Evolutionary conservation across 2,888 invertebrate species (phyloP), one percentile per base, ranked within the genome.

Genomic region (Smittia sp.): DNA sequence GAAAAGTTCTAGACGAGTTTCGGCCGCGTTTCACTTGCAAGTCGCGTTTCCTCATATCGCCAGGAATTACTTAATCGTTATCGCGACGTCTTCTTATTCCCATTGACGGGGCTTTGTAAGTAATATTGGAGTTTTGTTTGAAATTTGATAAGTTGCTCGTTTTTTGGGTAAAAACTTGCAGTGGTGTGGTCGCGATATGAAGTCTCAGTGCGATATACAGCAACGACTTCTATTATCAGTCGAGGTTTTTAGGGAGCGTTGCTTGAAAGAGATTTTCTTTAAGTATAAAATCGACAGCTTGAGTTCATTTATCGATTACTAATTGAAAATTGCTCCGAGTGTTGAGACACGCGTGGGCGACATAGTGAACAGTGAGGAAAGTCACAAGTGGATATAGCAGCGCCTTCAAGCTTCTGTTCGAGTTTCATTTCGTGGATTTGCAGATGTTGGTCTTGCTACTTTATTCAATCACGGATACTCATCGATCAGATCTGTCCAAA

Each of bases 401-500:
- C 6, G 58, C 9, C 11, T 62, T 20, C n/a, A 15, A 24, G 3
- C 6, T 62, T 20, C n/a, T 58, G 32, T 32, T 32, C 38, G 39
- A 15, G 27, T 70, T 72, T 32, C 72, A 72, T 72, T 62, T 72
- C 72, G 72, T 72, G 72, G 72, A 72, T 72, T 72, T 72, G 58
- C 62, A 72, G 72, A 72, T 72, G 41, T 41, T 69, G 69, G 69
- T 69, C 69, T 25, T 32, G 69, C 58, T 58, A 20, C 18, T n/a
- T 58, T 58, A 20, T 58, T 18, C 41, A 54, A 11, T 62, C 20
- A 22, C 22, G 18, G 32, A 52, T 69, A 52, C 46, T 46, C 46
- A 46, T 20, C 20, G 69, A 41, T 72, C 72, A 72, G 72, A 72
- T 72, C 72, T 72, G 72, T 72, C 72, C 72, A 72, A 72, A 72